Evolutionary conservation across 53 echinoderm and acorn worm species (phyloP).

Genomic region (Apostichopus leukothele): DNA sequence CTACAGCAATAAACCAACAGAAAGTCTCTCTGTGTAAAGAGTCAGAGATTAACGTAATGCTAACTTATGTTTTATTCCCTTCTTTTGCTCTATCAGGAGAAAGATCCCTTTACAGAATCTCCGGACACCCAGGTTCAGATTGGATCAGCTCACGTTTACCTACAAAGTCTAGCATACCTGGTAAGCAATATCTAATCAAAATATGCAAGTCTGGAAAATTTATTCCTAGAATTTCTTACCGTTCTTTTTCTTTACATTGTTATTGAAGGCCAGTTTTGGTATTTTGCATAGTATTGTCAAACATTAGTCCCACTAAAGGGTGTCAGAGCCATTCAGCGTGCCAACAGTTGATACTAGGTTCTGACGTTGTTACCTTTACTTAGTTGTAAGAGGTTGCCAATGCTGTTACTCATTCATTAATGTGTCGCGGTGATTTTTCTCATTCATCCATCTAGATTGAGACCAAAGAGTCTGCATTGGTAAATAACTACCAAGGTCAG

Average conservation of each 20-base stretch:
- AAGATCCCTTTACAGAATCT: conserved; percentile 94
- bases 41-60: neutral
- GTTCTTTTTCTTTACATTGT: no score
- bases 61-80: neutral
- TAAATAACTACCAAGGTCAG: conserved; percentile 79
- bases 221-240: no score
- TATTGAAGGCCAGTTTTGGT: no score
- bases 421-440: neutral
- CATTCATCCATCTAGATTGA: conserved; percentile 72
- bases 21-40: neutral
- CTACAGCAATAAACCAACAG: neutral
- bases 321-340: no score
- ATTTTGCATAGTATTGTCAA: no score
- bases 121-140: conserved; percentile 79
- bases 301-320: no score
- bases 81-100: conserved; percentile 64
- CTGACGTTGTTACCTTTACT: no score
- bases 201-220: no score
- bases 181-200: conserved; percentile 52
- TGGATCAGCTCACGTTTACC: conserved; percentile 81
- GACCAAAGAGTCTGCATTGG: conserved; percentile 78
- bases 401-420: no score
- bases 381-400: no score
- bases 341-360: no score
- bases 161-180: conserved; percentile 95